Base-by-base conservation (phyloP, 1,140 invertebrate genomes). In the Thalassaphorura encarpata region DNA sequence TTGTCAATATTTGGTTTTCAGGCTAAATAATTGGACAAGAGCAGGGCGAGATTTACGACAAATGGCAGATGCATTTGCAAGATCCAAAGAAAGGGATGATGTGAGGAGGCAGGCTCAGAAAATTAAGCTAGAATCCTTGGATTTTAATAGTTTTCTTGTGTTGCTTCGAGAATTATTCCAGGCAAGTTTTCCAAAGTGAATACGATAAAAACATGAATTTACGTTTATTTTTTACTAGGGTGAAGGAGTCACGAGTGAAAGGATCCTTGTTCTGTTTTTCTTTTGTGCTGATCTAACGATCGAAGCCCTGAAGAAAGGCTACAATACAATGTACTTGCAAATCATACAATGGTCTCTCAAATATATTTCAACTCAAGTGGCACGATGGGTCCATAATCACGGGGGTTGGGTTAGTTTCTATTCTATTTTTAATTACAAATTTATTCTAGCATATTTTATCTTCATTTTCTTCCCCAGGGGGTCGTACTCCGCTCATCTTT, bases 211-310 rank as follows among this genome's bases (percentile, higher is more conserved):
- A 18, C 16, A 46, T 45, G 23, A 8, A 51, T 52, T 21, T 11
- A 13, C 11, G 29, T 49, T 31, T 6, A 40, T 24, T 48, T 29
- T 16, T 41, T 13, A 49, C 36, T 39, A 67, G 64, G 63, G 66
- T 26, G 67, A 62, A 13, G 67, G 67, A 1, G 63, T 73, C 4
- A 73, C 70, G 19, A 62, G 62, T 18, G 69, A 72, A 57, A 52
- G 72, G 52, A 70, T 75, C 41, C 60, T 74, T 6, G 68, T 73
- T 11, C 54, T 75, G 11, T 73, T 75, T 54, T 74, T 69, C 65
- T 74, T 75, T 60, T 75, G 73, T 58, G 67, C 71, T 18, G 73
- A 75, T 53, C 56, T 75, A 29, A 69, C 69, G 26, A 68, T 73
- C 28, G 56, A 65, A 49, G 66, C 70, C 2, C 54, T 67, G 3